Conservation (phyloP, 2,797 vertebrate genomes). For the Stomatorhinus walkeri region DNA sequence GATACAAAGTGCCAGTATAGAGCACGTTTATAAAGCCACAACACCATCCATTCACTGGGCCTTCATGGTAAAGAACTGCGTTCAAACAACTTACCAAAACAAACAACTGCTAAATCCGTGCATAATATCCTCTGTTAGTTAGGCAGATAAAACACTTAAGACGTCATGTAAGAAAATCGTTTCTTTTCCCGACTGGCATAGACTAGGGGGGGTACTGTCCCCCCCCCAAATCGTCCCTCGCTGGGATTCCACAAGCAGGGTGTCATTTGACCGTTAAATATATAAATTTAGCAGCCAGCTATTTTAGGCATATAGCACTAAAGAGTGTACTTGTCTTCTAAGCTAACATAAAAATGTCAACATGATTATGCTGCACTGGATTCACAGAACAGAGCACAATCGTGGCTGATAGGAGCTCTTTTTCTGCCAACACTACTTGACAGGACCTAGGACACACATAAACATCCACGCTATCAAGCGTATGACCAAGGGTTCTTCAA, state of each 20-base stretch:
- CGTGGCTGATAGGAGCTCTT: not conserved
- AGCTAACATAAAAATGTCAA: constrained; percentile 4
- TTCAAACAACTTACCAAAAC: not conserved
- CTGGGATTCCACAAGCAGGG: not conserved
- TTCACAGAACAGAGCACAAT: not conserved
- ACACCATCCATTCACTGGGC: not conserved
- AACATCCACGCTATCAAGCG: not conserved
- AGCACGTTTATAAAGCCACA: not conserved
- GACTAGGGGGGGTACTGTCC: not conserved
- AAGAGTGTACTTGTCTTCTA: not conserved
- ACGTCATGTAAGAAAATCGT: not conserved
- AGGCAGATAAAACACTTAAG: not conserved
- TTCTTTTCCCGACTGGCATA: not conserved
- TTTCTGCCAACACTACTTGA: constrained; percentile 7
- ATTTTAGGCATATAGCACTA: constrained; percentile 5
- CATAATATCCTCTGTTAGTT: not conserved
- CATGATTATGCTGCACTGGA: not conserved
- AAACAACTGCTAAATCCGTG: not conserved
- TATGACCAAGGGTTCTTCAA: not conserved
- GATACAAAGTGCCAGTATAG: not conserved
- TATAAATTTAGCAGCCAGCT: not conserved
- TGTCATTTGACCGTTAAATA: not conserved
- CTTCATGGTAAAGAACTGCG: not conserved
- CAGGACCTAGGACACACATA: not conserved
- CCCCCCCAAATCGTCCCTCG: not conserved